Conservation (phyloP, 2,888 invertebrate genomes). For the Drosophila falleni region DNA sequence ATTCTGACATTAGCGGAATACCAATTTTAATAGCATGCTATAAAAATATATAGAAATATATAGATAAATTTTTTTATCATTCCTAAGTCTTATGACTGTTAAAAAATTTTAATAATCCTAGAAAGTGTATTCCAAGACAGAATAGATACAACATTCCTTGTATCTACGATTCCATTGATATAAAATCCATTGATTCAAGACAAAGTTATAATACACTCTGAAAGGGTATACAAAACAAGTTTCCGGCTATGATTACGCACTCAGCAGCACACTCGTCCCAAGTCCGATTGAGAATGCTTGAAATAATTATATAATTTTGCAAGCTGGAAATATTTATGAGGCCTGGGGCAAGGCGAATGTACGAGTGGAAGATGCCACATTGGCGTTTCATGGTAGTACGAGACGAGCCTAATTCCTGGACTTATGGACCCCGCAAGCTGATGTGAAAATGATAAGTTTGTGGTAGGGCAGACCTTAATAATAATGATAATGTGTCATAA, state of each 20-base stretch:
- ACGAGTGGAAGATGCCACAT: background rate
- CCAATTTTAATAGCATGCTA: too few species aligned
- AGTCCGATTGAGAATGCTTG: slow-evolving; percentile 61
- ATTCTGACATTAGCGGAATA: too few species aligned
- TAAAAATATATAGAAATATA: too few species aligned
- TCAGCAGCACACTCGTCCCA: slow-evolving; percentile 46
- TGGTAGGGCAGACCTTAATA: slow-evolving; percentile 61
- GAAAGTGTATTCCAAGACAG: too few species aligned
- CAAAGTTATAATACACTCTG: background rate
- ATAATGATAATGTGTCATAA: slow-evolving; percentile 82
- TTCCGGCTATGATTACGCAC: slow-evolving; percentile 54
- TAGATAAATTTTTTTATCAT: too few species aligned
- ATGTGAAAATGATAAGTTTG: slow-evolving; percentile 73
- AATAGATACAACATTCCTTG: too few species aligned
- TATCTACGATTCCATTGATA: too few species aligned
- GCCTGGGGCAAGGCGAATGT: slow-evolving; percentile 17
- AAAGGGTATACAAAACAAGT: slow-evolving; percentile 45
- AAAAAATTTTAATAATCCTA: too few species aligned
- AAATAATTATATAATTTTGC: slow-evolving; percentile 81
- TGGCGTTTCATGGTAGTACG: slow-evolving; percentile 43
- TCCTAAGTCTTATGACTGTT: too few species aligned
- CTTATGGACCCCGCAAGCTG: slow-evolving; percentile 39
- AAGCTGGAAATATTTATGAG: slow-evolving; percentile 72
- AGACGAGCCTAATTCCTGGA: slow-evolving; percentile 62
- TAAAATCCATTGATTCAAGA: background rate